Evolutionary conservation across 2,888 invertebrate species (phyloP).

Genomic region (Drosophila demipolita): DNA sequence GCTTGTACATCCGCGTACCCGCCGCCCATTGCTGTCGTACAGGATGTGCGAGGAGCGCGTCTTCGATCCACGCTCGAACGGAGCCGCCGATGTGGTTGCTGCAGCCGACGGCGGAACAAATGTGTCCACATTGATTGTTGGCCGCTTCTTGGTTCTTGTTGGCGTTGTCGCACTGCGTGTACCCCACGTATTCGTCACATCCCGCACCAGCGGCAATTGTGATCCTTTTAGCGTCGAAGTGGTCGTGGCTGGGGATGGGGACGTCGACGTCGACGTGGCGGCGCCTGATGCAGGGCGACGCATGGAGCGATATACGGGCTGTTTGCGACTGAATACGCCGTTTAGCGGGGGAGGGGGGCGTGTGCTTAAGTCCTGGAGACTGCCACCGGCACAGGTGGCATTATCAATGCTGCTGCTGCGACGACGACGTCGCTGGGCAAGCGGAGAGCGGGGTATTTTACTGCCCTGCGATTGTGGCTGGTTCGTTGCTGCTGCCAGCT

Average conservation of each 20-base stretch:
- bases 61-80: conserved; percentile 86
- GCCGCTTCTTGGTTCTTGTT: conserved; percentile 83
- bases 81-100: conserved; percentile 82
- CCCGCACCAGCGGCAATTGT: conserved; percentile 82
- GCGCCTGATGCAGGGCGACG: conserved; percentile 77
- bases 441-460: conserved; percentile 84
- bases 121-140: conserved; percentile 88
- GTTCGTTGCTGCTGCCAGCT: background rate
- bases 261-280: conserved; percentile 84
- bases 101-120: conserved; percentile 84
- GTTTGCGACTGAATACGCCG: conserved; percentile 79
- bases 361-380: conserved; percentile 78
- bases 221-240: conserved; percentile 28
- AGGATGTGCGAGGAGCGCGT: conserved; percentile 83
- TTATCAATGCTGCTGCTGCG: conserved; percentile 84
- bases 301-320: conserved; percentile 84
- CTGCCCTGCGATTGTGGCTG: conserved; percentile 80
- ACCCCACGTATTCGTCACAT: conserved; percentile 91
- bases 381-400: conserved; percentile 79
- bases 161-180: conserved; percentile 86
- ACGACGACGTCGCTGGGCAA: conserved; percentile 82
- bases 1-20: conserved; percentile 84
- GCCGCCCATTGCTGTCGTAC: conserved; percentile 86
- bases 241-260: conserved; percentile 43
- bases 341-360: conserved; percentile 70